Conservation (phyloP, 2,113 vertebrate genomes). For the Anguilla japonica region DNA sequence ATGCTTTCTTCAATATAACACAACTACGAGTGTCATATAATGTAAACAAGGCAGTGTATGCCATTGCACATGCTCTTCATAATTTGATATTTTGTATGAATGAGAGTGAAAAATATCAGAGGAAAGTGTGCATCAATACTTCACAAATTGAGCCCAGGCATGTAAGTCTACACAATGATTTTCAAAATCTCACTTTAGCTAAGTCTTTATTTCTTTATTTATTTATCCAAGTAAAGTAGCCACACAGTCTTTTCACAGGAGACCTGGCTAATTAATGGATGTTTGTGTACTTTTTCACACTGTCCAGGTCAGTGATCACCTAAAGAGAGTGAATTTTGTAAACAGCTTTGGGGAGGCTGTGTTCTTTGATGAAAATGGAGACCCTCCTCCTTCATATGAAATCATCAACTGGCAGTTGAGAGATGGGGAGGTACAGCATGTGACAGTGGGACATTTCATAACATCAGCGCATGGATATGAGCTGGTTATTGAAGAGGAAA, state of each 20-base stretch:
- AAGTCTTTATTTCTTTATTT: too few relatives aligned
- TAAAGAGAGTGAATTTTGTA: slow-evolving; percentile 62
- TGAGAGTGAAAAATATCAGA: slow-evolving; percentile 3
- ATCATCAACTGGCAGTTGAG: slow-evolving; percentile 74
- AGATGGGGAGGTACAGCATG: slow-evolving; percentile 64
- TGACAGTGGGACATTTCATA: slow-evolving; percentile 63
- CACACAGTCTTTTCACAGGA: too few relatives aligned
- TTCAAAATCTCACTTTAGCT: too few relatives aligned
- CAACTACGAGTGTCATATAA: slow-evolving; percentile 70
- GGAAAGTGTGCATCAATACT: slow-evolving; percentile 53
- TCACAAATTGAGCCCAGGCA: slow-evolving; percentile 59
- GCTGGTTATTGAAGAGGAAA: slow-evolving; percentile 59
- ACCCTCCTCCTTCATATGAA: slow-evolving; percentile 68
- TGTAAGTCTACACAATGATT: slow-evolving; percentile 47
- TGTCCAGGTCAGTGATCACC: slow-evolving; percentile 56
- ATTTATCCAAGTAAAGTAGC: too few relatives aligned
- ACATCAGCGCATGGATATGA: slow-evolving; percentile 46
- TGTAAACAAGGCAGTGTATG: slow-evolving; percentile 68
- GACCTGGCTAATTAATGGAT: neutral
- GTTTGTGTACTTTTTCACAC: slow-evolving; percentile 10
- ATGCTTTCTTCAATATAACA: slow-evolving; percentile 67
- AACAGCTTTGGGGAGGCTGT: slow-evolving; percentile 63
- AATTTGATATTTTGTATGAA: slow-evolving; percentile 61
- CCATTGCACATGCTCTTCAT: slow-evolving; percentile 44
- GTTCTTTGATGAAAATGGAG: slow-evolving; percentile 67